These are phyloP conservation scores for Trissoscelio sp. DNA, from an alignment of 2,888 invertebrate species.

Conservation along the genomic window DNA sequence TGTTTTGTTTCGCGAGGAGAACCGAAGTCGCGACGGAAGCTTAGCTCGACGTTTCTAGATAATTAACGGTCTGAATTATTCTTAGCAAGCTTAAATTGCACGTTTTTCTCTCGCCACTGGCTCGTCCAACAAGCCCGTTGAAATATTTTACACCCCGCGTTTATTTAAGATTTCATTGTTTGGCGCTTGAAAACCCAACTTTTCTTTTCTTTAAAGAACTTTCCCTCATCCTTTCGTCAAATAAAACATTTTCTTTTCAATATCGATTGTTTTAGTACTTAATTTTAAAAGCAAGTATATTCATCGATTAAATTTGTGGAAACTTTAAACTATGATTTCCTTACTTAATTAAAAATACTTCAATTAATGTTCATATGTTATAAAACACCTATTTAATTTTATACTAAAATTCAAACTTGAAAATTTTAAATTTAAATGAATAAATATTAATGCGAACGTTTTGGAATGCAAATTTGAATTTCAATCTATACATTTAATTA, in stretches of 20 bases:
- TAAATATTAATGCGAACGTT: too few species aligned
- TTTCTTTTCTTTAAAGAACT: not conserved
- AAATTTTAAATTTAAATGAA: too few species aligned
- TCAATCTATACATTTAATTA: too few species aligned
- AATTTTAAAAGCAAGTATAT: too few species aligned
- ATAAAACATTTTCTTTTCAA: not conserved
- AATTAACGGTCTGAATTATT: constrained; percentile 59
- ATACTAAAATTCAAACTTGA: too few species aligned
- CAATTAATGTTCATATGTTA: too few species aligned
- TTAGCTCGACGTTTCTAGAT: constrained; percentile 45
- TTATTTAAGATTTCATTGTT: constrained; percentile 49
- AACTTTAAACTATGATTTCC: too few species aligned
- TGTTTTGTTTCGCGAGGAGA: constrained; percentile 48
- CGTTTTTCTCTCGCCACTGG: constrained; percentile 42
- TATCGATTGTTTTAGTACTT: too few species aligned
- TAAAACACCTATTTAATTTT: too few species aligned
- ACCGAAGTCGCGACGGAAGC: constrained; percentile 39
- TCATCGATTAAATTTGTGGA: too few species aligned
- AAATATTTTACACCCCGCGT: constrained; percentile 38
- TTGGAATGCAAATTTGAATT: too few species aligned
- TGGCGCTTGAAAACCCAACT: not conserved
- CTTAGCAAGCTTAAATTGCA: constrained; percentile 52
- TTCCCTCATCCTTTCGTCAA: not conserved
- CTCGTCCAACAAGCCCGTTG: constrained; percentile 24
- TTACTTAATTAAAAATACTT: too few species aligned